These are phyloP conservation scores for Brachystomella parvula DNA, from an alignment of 1,140 invertebrate genomes.

Conservation along the genomic window DNA sequence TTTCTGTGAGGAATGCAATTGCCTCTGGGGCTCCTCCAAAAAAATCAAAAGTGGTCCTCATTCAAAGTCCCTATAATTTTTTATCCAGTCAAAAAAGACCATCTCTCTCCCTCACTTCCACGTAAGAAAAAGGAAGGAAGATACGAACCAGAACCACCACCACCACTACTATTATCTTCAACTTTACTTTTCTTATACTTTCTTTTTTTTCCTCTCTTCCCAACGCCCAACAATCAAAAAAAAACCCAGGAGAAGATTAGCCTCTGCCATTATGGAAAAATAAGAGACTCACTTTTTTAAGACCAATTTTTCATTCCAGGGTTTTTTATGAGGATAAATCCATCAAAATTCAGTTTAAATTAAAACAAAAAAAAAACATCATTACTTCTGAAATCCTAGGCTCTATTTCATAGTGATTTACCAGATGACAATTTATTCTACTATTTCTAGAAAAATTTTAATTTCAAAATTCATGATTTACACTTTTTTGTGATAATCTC, in stretches of 20 bases:
- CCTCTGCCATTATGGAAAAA: not conserved
- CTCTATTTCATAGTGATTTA: too few species aligned
- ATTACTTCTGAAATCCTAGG: too few species aligned
- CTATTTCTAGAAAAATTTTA: too few species aligned
- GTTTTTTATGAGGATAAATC: too few species aligned
- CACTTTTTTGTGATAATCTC: too few species aligned
- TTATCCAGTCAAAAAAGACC: not conserved
- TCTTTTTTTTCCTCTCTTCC: not conserved
- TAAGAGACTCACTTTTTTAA: not conserved
- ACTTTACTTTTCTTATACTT: not conserved
- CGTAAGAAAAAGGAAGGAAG: not conserved
- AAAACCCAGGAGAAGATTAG: not conserved
- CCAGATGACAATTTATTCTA: too few species aligned
- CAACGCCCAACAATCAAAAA: not conserved
- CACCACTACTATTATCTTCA: too few species aligned
- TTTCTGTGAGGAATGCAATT: conserved; percentile 20
- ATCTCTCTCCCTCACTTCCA: not conserved
- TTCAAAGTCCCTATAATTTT: conserved; percentile 4
- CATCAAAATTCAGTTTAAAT: not conserved
- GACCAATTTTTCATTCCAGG: too few species aligned
- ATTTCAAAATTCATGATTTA: too few species aligned
- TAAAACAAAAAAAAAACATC: not conserved
- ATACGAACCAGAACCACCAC: too few species aligned
- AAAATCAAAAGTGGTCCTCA: conserved; percentile 22
- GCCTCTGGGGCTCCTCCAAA: conserved; percentile 9